These are phyloP conservation scores for Arothron firmamentum DNA, from an alignment of 2,113 vertebrate species.

Conservation along the genomic window DNA sequence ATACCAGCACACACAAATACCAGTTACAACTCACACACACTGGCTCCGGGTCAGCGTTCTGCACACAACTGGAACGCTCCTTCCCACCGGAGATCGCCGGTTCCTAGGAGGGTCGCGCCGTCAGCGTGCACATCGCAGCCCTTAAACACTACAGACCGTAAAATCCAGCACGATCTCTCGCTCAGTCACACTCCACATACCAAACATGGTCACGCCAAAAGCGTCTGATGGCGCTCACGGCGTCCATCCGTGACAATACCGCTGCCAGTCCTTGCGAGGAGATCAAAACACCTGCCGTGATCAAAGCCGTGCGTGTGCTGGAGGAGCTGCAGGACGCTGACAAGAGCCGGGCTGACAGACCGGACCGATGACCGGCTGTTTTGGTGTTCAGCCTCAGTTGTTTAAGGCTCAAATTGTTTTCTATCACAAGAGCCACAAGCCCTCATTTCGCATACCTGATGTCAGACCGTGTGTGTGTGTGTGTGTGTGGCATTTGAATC, in stretches of 20 bases:
- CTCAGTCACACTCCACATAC: slow-evolving; percentile 57
- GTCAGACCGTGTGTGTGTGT: too few species aligned
- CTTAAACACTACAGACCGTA: slow-evolving; percentile 35
- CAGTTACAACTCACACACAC: not conserved
- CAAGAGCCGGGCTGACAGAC: too few species aligned
- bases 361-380: too few species aligned
- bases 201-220: slow-evolving; percentile 65
- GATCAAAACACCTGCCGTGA: too few species aligned
- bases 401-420: too few species aligned
- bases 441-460: too few species aligned
- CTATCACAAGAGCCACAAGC: too few species aligned
- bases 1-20: slow-evolving; percentile 6
- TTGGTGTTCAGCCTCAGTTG: too few species aligned
- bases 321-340: too few species aligned
- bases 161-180: slow-evolving; percentile 25
- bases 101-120: slow-evolving; percentile 1
- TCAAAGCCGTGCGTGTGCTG: too few species aligned
- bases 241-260: slow-evolving; percentile 21
- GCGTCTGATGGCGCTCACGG: slow-evolving; percentile 24
- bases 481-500: too few species aligned
- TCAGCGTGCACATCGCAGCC: slow-evolving; percentile 8
- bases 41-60: not conserved
- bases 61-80: not conserved
- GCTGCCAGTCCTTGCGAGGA: not conserved
- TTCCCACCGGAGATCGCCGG: not conserved